Evolutionary conservation across 2,113 vertebrate species (phyloP).

Genomic region (Urocynchramus pylzowi): DNA sequence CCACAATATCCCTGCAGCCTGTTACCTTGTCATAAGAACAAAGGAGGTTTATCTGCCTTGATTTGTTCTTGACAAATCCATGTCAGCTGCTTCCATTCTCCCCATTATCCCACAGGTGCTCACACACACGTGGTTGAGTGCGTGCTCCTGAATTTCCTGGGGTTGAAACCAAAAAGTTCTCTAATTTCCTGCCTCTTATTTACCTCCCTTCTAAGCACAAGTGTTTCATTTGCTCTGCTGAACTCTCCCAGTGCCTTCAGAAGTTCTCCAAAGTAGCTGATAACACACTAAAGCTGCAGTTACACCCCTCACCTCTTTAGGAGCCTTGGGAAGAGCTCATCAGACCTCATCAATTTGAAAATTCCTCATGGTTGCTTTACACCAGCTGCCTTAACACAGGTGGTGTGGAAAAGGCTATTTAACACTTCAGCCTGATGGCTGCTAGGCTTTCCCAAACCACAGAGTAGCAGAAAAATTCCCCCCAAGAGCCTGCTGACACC

Average conservation of each 20-base stretch:
- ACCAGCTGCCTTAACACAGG: not conserved
- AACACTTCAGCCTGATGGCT: not conserved
- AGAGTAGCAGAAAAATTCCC: not conserved
- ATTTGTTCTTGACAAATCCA: constrained; percentile 28
- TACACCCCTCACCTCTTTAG: not conserved
- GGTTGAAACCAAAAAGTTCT: not conserved
- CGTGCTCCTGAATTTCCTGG: not conserved
- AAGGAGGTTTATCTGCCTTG: not conserved
- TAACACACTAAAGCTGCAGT: not conserved
- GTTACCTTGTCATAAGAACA: not conserved
- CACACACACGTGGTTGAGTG: not conserved
- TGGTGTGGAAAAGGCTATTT: not conserved
- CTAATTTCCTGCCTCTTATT: not conserved
- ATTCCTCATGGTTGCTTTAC: not conserved
- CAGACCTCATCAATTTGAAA: not conserved
- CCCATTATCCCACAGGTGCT: not conserved
- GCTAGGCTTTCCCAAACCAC: not conserved
- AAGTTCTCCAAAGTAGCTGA: not conserved
- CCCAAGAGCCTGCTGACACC: rapidly evolving
- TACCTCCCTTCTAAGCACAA: not conserved
- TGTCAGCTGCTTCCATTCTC: not conserved
- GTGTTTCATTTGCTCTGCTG: not conserved
- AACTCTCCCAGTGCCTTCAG: not conserved
- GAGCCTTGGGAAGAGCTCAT: not conserved
- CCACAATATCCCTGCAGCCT: not conserved